Evolutionary conservation across 2,797 vertebrate genomes (phyloP).

Genomic region (Bradypodion ventrale): DNA sequence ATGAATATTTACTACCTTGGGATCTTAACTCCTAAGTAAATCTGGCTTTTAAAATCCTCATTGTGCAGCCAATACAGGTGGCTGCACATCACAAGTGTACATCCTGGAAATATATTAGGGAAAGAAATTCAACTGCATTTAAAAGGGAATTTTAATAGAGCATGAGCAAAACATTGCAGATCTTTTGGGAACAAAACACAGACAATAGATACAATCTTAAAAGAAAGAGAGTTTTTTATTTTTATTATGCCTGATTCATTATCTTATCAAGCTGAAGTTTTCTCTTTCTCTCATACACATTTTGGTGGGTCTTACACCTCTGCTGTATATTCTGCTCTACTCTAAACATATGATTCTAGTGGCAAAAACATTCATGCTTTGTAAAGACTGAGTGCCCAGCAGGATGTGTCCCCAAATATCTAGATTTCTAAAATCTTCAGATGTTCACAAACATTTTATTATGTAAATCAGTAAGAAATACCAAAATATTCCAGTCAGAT

Average conservation of each 20-base stretch:
- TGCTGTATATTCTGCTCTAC: not conserved
- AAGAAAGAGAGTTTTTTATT: not conserved
- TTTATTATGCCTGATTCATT: not conserved
- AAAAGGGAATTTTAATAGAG: slow-evolving; percentile 21
- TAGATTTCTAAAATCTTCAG: not conserved
- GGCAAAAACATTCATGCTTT: not conserved
- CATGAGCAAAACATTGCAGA: slow-evolving; percentile 14
- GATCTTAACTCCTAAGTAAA: slow-evolving; percentile 67
- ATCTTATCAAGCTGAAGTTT: not conserved
- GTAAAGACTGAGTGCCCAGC: not conserved
- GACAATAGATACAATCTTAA: slow-evolving; percentile 9
- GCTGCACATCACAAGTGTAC: slow-evolving; percentile 29
- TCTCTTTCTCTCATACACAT: too few relatives aligned
- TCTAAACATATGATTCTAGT: not conserved
- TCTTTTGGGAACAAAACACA: slow-evolving; percentile 13
- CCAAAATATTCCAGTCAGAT: not conserved
- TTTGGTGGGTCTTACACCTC: not conserved
- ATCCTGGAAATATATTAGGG: slow-evolving; percentile 33
- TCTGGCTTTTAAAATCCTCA: slow-evolving; percentile 64
- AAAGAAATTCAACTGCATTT: slow-evolving; percentile 30
- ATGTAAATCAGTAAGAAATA: not conserved
- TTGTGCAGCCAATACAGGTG: slow-evolving; percentile 45
- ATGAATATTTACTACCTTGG: slow-evolving; percentile 72
- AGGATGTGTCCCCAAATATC: not conserved
- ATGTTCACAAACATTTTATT: not conserved